A percentile compares a stretch with the other conserved stretches of the same genome.
Evolutionary conservation across 2,113 vertebrate genomes (phyloP).

Genomic region (Melanotaenia duboulayi): DNA sequence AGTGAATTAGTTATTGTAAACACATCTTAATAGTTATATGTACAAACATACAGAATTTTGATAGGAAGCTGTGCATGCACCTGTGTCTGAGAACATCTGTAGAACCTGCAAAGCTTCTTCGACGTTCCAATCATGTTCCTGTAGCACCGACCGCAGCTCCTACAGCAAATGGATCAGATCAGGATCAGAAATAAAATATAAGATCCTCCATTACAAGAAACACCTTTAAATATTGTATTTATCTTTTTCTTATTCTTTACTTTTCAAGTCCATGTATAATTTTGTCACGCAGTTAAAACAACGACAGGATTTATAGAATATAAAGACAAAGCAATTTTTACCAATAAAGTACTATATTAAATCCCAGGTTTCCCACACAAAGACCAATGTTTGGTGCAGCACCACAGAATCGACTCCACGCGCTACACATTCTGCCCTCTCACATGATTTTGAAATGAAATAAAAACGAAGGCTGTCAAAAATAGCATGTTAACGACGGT

Average conservation of each 20-base stretch:
- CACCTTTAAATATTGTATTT: not conserved
- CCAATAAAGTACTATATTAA: no score
- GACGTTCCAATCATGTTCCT: constrained; percentile 92
- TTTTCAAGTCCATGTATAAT: no score
- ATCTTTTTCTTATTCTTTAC: not conserved
- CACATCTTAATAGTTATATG: not conserved
- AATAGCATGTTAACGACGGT: no score
- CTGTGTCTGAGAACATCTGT: constrained; percentile 87
- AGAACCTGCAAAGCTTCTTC: constrained; percentile 89
- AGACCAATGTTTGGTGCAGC: no score
- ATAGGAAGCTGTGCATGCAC: constrained; percentile 42
- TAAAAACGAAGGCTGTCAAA: no score
- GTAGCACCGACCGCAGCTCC: constrained; percentile 91
- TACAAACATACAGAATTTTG: not conserved
- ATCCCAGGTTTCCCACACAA: no score
- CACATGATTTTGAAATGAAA: no score
- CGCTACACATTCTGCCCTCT: no score
- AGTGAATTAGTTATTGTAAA: not conserved
- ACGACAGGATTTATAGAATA: no score
- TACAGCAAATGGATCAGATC: constrained; percentile 62
- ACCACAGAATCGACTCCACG: no score
- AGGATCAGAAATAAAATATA: not conserved
- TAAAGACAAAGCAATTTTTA: no score
- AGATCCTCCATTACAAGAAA: not conserved
- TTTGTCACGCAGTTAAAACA: no score